Evolutionary conservation across 2,888 invertebrate genomes (phyloP).

Genomic region (Tachina fera): DNA sequence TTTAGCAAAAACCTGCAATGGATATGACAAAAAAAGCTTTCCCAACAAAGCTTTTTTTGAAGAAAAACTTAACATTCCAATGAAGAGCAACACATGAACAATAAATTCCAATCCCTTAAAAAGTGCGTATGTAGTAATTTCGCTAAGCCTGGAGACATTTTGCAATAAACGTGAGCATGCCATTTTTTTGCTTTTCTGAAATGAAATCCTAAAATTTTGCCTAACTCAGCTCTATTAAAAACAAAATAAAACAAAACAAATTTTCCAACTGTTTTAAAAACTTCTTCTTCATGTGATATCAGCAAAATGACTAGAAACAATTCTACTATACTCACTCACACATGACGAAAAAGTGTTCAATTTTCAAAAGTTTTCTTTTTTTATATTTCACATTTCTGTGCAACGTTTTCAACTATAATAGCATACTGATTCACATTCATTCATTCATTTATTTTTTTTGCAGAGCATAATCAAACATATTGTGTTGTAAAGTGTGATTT

Average conservation of each 20-base stretch:
- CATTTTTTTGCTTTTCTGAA: not conserved
- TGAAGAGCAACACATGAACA: not conserved
- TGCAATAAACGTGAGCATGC: not conserved
- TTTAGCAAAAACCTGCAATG: not conserved
- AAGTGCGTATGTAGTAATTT: conserved; percentile 12
- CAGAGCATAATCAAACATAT: conserved; percentile 39
- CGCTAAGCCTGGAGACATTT: not conserved
- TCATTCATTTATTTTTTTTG: not conserved
- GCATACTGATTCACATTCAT: conserved; percentile 23
- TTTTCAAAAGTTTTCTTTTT: conserved; percentile 18
- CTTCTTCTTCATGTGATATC: not conserved
- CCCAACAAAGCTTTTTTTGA: too few species aligned
- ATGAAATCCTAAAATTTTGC: not conserved
- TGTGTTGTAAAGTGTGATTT: conserved; percentile 44
- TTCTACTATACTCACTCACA: not conserved
- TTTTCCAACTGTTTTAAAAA: not conserved
- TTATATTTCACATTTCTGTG: not conserved
- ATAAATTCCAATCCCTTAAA: not conserved
- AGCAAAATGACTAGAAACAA: not conserved
- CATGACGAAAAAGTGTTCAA: conserved; percentile 22
- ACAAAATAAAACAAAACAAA: not conserved
- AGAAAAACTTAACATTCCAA: not conserved
- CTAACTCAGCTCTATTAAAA: not conserved
- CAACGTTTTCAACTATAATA: conserved; percentile 2
- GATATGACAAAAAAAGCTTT: not conserved